phyloP scores from a whole-genome alignment of 1,140 invertebrate genomes.

The Drosophila subobscura region DNA sequence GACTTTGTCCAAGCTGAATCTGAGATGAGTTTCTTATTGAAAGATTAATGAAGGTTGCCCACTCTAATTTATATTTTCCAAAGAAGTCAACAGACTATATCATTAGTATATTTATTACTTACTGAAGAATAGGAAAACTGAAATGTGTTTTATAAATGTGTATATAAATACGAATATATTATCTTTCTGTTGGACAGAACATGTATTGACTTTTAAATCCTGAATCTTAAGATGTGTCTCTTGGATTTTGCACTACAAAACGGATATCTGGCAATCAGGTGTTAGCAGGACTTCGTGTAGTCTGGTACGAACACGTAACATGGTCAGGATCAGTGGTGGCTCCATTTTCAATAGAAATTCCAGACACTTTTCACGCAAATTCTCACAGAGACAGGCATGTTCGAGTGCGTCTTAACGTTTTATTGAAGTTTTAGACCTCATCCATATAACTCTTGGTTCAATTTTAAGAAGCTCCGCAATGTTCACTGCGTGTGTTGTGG shows the following conservation, averaged over 20 bases:
- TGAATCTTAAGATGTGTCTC: slow-evolving; percentile 41
- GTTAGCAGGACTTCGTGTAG: slow-evolving; percentile 68
- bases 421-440: slow-evolving; percentile 72
- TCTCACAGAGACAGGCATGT: slow-evolving; percentile 72
- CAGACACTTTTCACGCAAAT: slow-evolving; percentile 67
- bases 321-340: slow-evolving; percentile 46
- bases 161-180: neutral
- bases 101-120: slow-evolving; percentile 1
- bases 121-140: slow-evolving; percentile 6
- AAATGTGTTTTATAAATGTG: slow-evolving; percentile 8
- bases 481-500: too few relatives aligned
- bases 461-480: too few relatives aligned
- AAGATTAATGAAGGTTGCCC: neutral
- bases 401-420: slow-evolving; percentile 51
- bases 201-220: neutral
- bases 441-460: slow-evolving; percentile 74
- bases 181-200: neutral
- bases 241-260: slow-evolving; percentile 69
- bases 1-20: slow-evolving; percentile 33
- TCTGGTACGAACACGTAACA: slow-evolving; percentile 72
- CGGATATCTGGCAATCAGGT: slow-evolving; percentile 76
- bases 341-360: slow-evolving; percentile 65
- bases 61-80: neutral
- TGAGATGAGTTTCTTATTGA: neutral
- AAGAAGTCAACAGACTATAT: neutral